Evolutionary conservation across 1,140 invertebrate species (phyloP), one percentile per base, ranked within the genome.

Genomic region (Drosophila navojoa): DNA sequence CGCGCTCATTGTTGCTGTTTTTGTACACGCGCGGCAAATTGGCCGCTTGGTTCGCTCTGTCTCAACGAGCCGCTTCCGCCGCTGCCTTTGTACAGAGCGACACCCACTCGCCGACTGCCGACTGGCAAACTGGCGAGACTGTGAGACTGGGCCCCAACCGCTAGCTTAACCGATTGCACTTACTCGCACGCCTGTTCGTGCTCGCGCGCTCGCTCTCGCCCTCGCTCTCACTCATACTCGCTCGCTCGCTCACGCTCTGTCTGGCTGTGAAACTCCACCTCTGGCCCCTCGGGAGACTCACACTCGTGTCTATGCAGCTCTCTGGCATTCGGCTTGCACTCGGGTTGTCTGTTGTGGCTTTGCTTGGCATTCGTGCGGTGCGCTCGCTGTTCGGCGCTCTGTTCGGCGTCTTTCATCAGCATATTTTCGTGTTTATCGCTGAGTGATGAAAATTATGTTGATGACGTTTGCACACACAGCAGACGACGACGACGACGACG

Each of bases 391-490:
- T 22, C 50, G 52, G 15, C n/a, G 42, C 55, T 58, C 79, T 87
- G 84, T 84, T 87, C 79, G 76, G 84, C 63, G 73, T 89, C 84
- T 89, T 89, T 89, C 84, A 89, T 89, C 84, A 89, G 77, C 84
- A 89, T 80, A 89, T 89, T 89, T 38, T 89, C 79, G 69, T 76
- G 57, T 73, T 76, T 72, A 72, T 72, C 70, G 74, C 74, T 84
- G 84, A 89, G 84, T 89, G 84, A 89, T 89, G 84, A 89, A 89
- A 89, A 89, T 89, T 89, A 89, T 89, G 84, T 84, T 89, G 84
- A 89, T 89, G 84, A 89, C 84, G 84, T 82, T 82, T 76, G 79
- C 81, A 78, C 70, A 63, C 60, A 75, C 38, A 64, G 13, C 35
- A 38, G 61, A 42, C 49, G 45, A 44, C 45, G 42, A 13, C 45